A percentile compares a stretch with the other conserved stretches of the same genome.
Conservation (phyloP, 1,140 invertebrate genomes). For the Goniozus legneri region DNA sequence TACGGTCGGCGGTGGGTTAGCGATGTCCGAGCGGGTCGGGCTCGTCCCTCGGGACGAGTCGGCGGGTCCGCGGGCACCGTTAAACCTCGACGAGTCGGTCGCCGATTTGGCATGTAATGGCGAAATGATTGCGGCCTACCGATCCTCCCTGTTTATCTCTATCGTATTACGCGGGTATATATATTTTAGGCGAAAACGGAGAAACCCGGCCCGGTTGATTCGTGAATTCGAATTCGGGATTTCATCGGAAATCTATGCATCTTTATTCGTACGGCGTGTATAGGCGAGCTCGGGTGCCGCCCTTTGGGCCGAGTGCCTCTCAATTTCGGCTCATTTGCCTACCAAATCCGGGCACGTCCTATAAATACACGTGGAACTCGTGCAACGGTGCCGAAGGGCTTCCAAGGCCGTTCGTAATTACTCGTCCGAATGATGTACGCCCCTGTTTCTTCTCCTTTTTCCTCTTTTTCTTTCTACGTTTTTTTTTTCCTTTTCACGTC, state of each 20-base stretch:
- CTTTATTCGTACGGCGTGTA: no score
- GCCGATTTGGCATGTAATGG: slow-evolving; percentile 25
- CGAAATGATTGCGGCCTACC: slow-evolving; percentile 31
- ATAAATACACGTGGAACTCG: slow-evolving; percentile 22
- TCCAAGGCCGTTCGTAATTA: slow-evolving; percentile 29
- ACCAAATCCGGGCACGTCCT: slow-evolving; percentile 28
- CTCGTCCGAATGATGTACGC: slow-evolving; percentile 8
- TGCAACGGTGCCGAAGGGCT: slow-evolving; percentile 20
- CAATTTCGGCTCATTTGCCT: slow-evolving; percentile 40
- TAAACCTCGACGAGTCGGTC: slow-evolving; percentile 13
- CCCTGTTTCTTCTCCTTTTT: slow-evolving; percentile 10
- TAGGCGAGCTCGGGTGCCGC: no score
- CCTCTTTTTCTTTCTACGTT: not conserved
- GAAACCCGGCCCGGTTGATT: no score
- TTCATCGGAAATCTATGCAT: no score
- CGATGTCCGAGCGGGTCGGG: not conserved
- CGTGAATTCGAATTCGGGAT: no score
- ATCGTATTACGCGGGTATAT: slow-evolving; percentile 5
- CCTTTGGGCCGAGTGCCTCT: slow-evolving; percentile 19
- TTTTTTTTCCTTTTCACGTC: not conserved
- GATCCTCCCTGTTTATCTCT: slow-evolving; percentile 18
- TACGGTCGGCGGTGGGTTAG: not conserved
- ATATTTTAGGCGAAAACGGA: no score
- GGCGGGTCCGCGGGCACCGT: slow-evolving; percentile 7
- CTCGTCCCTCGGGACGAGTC: slow-evolving; percentile 3